Evolutionary conservation across 2,113 vertebrate genomes (phyloP).

Genomic region (Herpetotheres cachinnans): DNA sequence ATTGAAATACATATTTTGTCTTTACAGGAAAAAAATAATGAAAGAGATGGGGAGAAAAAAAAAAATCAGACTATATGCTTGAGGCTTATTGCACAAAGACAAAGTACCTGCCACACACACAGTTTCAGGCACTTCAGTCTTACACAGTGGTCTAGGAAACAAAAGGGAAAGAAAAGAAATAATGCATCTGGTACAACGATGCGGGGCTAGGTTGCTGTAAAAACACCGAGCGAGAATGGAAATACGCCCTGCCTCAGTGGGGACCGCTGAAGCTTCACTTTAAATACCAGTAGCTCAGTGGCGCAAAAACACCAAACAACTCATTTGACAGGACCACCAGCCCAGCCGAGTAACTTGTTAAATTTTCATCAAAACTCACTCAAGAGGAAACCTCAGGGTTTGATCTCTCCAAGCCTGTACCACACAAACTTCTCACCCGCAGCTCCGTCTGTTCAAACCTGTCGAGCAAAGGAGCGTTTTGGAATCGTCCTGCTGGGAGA

Average conservation of each 20-base stretch:
- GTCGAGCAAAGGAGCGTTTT: neutral
- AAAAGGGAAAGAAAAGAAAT: neutral
- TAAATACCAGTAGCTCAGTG: neutral
- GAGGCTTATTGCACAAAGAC: neutral
- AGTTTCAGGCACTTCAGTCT: neutral
- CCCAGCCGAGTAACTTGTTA: neutral
- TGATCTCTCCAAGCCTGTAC: neutral
- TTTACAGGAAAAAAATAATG: neutral
- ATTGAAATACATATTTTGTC: neutral
- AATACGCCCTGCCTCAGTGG: neutral
- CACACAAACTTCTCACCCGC: neutral
- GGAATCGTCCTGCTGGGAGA: neutral
- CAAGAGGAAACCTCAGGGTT: neutral
- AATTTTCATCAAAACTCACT: neutral
- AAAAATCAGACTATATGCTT: neutral
- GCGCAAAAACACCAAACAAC: neutral
- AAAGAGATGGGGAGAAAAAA: neutral
- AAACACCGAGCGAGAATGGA: neutral
- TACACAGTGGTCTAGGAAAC: neutral
- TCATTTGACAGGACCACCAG: neutral
- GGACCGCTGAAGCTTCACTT: neutral
- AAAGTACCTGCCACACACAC: neutral
- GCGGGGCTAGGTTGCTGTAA: neutral
- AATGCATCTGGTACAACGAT: neutral
- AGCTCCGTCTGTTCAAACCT: neutral